Evolutionary conservation across 2,797 vertebrate species (phyloP), one percentile per base, ranked within the genome.

Genomic region (Acropternis orthonyx): DNA sequence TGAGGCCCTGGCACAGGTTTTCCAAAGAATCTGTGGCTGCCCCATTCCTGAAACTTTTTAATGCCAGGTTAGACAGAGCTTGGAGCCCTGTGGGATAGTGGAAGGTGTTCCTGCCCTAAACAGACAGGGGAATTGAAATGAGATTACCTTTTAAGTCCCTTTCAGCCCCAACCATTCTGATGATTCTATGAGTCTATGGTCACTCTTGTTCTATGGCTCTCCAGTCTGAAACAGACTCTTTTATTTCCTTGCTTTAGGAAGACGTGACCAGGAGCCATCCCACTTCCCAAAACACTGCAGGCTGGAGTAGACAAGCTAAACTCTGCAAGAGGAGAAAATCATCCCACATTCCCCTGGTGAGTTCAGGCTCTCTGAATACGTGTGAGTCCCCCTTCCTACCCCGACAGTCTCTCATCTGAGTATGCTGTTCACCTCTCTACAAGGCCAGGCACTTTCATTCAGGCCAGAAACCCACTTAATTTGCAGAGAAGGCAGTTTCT

Each of bases 1-100:
- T 0, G 2, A 74, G 32, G 16, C 8, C 20, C 36, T 17, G 11
- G 16, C 20, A 17, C 34, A 48, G 28, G 34, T 0, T 46, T 1
- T 4, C n/a, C 20, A 28, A 19, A 61, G 15, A 0, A 76, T 6
- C 34, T 62, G 24, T 21, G 56, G 14, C 5, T 69, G 48, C 11
- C 9, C 24, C 5, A 26, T 36, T 9, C 21, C 12, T 41, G 41
- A 11, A 0, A 48, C 41, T 13, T 17, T 43, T 8, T 17, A 39
- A 63, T 30, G 14, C 30, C 30, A 24, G 14, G 14, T 17, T 43
- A 39, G 61, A 43, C 5, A 2, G 30, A 14, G 21, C 14, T 23
- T 44, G 30, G 61, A 63, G 14, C 14, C 43, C 23, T 4, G 30
- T 43, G 18, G 26, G 4, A 4, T 3, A 16, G 32, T 13, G 18